phyloP scores from a whole-genome alignment of 2,797 vertebrate genomes.

The Monodelphis domestica region DNA sequence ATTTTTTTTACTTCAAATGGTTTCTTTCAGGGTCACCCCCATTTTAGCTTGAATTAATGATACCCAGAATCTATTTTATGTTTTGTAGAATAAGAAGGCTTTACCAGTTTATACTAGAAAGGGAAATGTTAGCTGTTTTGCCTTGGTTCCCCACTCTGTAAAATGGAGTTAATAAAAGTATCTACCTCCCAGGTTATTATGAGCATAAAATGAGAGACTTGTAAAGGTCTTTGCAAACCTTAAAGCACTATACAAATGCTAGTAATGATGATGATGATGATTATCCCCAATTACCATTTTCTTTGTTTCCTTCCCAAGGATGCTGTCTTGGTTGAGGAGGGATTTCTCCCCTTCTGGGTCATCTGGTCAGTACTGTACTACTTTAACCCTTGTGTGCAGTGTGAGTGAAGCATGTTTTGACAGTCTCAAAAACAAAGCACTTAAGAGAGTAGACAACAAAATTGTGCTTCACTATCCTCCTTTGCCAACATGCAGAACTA shows the following conservation, averaged over 20 bases:
- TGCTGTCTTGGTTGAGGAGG: slow-evolving; percentile 6
- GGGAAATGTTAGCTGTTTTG: neutral
- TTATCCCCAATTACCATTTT: neutral
- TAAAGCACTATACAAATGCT: neutral
- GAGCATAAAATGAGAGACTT: no score
- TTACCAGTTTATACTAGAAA: slow-evolving; percentile 18
- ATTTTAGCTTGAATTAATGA: neutral
- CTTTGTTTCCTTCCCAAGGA: slow-evolving; percentile 16
- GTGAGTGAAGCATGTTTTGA: slow-evolving; percentile 39
- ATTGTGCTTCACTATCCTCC: neutral
- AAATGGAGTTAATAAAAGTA: neutral
- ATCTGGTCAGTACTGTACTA: neutral
- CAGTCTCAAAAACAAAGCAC: slow-evolving; percentile 48
- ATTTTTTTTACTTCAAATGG: neutral
- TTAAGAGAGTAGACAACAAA: neutral
- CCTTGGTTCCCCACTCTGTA: neutral
- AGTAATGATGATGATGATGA: neutral
- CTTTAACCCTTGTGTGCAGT: slow-evolving; percentile 20
- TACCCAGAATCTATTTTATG: neutral
- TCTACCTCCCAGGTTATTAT: no score
- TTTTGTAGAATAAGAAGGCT: slow-evolving; percentile 4
- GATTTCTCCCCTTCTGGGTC: neutral
- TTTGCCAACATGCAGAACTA: slow-evolving; percentile 41
- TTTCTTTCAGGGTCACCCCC: no score
- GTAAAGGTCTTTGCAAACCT: no score